Evolutionary conservation across 2,888 invertebrate genomes (phyloP), one percentile per base, ranked within the genome.

Genomic region (Arenicola marina): DNA sequence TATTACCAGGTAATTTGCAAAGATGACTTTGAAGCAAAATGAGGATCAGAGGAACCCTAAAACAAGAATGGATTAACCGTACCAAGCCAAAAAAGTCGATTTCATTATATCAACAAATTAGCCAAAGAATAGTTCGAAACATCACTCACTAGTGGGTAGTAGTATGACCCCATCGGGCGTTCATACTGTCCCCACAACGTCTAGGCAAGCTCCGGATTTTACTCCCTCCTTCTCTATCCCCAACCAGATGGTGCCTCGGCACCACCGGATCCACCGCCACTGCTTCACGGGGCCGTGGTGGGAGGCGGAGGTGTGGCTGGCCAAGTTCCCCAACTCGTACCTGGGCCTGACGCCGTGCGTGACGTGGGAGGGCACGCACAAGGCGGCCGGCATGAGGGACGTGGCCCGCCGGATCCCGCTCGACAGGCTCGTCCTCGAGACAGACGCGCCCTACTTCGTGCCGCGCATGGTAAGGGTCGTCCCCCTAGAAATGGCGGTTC

Each of bases 361-460:
- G 1, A 82, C 83, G 2, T 79, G 73, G 65, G 55, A 56, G 21
- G 62, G 74, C 3, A 51, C 64, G 26, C 18, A 31, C 3, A 48
- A 69, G 11, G 81, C 79, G 0, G 70, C 61, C 24, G 72, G 71
- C 0, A 73, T 78, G 2, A 74, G 74, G 45, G 78, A 83, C 24
- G 81, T 84, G 11, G 82, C 83, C 15, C 61, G 70, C 28, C 68
- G 75, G 1, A 76, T 86, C 32, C 84, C 85, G 1, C 73, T 85
- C 2, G 71, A 83, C 53, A 68, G 82, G 48, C 76, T 86, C 1
- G 76, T 86, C 4, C 73, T 86, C 2, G 86, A 86, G 73, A 86
- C 86, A 1, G 86, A 86, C 75, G 80, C 85, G 1, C 86, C 86
- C 1, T 86, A 85, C 68, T 86, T 86, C 73, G 62, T 84, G 21